Evolutionary conservation across 2,888 invertebrate species (phyloP), one percentile per base, ranked within the genome.

Genomic region (Pyrochroa serraticornis): DNA sequence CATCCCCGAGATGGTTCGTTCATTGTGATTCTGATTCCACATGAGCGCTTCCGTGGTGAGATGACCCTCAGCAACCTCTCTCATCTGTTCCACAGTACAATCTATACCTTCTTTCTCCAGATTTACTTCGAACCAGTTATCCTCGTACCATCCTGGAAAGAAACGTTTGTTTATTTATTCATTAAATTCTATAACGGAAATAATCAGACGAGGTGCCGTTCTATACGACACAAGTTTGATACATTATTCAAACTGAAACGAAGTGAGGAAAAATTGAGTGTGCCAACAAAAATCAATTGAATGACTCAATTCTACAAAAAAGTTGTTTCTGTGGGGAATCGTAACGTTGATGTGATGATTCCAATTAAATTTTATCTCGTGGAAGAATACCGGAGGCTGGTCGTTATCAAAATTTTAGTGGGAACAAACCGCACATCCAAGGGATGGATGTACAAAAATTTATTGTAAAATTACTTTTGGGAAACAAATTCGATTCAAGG

Each of bases 11-110:
- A 95, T 91, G 53, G 97, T 97, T 63, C 90, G 90, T 79, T 93
- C 91, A 77, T 93, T 90, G 37, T 82, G 79, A 79, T 97, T 96
- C 77, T 95, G 95, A 81, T 98, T 97, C 90, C 97, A 93, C 94
- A 98, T 97, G 39, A 99, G 87, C 13, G 97, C 97, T 79, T 99
- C 99, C 0, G 99, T 99, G 36, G 99, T 98, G 52, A 99, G 85
- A 78, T 99, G 99, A 1, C 97, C 97, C 78, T 97, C 96, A 1
- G 98, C 95, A 0, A 97, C 97, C 68, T 87, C 86, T 39, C 91
- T 84, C 95, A 99, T 96, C 80, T 99, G 88, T 66, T 95, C 93
- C 57, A 87, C 86, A 0, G 95, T 95, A 77, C 99, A 99, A 63
- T 93, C 91, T 61, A 98, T 90, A 45, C 90, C 89, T 77, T 95